Evolutionary conservation across 2,888 invertebrate genomes (phyloP).

Genomic region (Dasypolia templi): DNA sequence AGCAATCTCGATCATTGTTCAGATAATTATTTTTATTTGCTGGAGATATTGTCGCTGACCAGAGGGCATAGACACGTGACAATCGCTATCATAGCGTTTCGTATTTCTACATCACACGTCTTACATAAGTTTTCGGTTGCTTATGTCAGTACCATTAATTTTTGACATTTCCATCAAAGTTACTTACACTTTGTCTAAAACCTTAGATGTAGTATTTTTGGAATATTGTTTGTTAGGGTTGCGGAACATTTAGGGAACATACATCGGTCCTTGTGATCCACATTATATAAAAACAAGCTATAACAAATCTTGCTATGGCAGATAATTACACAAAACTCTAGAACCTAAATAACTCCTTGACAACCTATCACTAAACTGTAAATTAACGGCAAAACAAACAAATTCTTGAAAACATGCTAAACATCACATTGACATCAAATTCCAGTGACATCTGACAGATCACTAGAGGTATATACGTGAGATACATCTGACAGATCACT

Average conservation of each 20-base stretch:
- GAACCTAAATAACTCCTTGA: not conserved
- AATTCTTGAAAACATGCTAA: slow-evolving; percentile 60
- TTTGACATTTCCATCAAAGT: not conserved
- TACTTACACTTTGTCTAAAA: not conserved
- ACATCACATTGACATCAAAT: slow-evolving; percentile 63
- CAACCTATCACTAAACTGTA: slow-evolving; percentile 31
- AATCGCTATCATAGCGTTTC: not conserved
- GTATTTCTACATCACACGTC: not conserved
- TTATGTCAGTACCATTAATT: not conserved
- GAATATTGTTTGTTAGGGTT: not conserved
- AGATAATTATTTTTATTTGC: not conserved
- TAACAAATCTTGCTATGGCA: not conserved
- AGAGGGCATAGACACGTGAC: not conserved
- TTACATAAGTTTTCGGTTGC: not conserved
- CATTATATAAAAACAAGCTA: not conserved
- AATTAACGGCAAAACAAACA: slow-evolving; percentile 22
- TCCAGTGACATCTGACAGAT: slow-evolving; percentile 62
- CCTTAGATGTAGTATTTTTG: not conserved
- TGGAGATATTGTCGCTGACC: not conserved
- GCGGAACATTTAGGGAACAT: not conserved
- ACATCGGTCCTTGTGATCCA: not conserved
- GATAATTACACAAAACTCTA: not conserved
- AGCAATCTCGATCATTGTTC: not conserved
- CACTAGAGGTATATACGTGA: slow-evolving; percentile 56
- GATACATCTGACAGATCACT: slow-evolving; percentile 60